Evolutionary conservation across 2,113 vertebrate species (phyloP).

Genomic region (Trichomycterus rosablanca): DNA sequence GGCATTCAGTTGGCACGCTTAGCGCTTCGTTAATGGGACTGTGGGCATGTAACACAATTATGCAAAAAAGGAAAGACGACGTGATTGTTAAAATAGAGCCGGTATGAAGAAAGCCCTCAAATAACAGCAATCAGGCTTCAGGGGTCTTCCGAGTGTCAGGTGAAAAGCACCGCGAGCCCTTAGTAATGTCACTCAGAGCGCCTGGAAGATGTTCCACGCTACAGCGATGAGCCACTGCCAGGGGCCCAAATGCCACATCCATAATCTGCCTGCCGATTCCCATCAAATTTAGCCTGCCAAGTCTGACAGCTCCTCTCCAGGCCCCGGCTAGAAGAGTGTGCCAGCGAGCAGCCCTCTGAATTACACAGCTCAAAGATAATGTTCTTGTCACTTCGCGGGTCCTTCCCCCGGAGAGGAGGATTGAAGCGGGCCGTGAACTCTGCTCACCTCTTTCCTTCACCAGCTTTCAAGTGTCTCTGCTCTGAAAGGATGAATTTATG

Average conservation of each 20-base stretch:
- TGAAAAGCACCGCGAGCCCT: constrained; percentile 35
- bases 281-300: constrained; percentile 52
- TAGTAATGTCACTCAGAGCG: constrained; percentile 30
- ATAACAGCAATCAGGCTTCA: constrained; percentile 21
- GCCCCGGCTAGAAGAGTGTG: constrained; percentile 37
- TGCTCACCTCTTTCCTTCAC: constrained; percentile 1
- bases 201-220: constrained; percentile 37
- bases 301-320: constrained; percentile 46
- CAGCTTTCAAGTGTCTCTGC: constrained; percentile 22
- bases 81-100: neutral
- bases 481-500: constrained; percentile 26
- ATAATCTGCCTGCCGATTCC: constrained; percentile 61
- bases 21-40: no score
- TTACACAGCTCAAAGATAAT: constrained; percentile 54
- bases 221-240: constrained; percentile 29
- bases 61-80: no score
- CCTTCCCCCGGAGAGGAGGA: constrained; percentile 35
- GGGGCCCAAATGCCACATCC: constrained; percentile 55
- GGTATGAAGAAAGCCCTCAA: constrained; percentile 1
- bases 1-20: no score
- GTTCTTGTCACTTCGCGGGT: constrained; percentile 49
- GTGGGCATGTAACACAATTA: no score
- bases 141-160: constrained; percentile 43
- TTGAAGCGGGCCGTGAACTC: constrained; percentile 13
- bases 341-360: constrained; percentile 34